These are phyloP conservation scores for Crossoptilon crossoptilon DNA, from an alignment of 2,797 vertebrate species.

Conservation along the genomic window DNA sequence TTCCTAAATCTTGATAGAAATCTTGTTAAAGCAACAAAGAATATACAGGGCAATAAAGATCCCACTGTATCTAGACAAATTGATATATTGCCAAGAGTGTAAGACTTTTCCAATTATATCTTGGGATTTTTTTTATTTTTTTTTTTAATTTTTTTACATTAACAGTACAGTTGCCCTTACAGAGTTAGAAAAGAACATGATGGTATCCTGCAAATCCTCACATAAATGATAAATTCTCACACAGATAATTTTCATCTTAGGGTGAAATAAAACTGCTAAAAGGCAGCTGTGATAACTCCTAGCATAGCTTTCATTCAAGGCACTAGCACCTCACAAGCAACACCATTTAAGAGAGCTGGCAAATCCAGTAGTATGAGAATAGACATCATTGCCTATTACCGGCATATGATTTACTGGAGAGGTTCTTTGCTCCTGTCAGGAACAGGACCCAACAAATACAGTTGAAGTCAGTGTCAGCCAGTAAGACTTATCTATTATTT, in stretches of 20 bases:
- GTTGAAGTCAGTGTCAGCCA: background rate
- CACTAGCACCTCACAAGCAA: background rate
- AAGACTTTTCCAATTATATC: background rate
- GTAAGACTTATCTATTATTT: accelerated
- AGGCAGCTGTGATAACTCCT: background rate
- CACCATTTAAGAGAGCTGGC: background rate
- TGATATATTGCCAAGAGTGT: background rate
- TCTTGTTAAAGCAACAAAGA: background rate
- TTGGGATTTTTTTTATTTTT: too few relatives aligned
- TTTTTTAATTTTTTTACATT: background rate
- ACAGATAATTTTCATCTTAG: too few relatives aligned
- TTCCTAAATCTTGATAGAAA: background rate
- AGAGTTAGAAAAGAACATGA: background rate
- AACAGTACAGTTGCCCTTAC: background rate
- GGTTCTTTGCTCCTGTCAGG: background rate
- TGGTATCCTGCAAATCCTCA: background rate
- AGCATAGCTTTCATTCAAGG: background rate
- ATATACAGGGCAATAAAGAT: background rate
- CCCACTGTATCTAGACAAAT: background rate
- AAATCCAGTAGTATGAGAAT: background rate
- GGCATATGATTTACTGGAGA: background rate
- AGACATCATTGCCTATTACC: background rate
- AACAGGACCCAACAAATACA: background rate
- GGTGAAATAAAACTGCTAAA: background rate
- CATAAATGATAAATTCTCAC: background rate